A percentile compares a stretch with the other conserved stretches of the same genome.
These are phyloP conservation scores for Harpagoxenus sublaevis DNA, from an alignment of 2,888 invertebrate species.

Conservation along the genomic window DNA sequence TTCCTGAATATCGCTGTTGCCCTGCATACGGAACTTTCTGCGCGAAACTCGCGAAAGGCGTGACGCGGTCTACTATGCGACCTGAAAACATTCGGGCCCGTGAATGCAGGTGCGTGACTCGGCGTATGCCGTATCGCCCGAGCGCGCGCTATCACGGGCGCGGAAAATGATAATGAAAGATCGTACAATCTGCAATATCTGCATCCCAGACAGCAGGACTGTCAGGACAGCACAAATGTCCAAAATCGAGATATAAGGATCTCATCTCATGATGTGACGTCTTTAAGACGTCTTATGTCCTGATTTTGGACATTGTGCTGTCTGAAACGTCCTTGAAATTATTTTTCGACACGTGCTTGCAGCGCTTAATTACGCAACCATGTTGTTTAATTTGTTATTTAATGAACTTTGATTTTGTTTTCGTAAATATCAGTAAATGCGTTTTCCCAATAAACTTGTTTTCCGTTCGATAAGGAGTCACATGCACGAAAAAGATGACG, in stretches of 20 bases:
- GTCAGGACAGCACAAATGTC: no score
- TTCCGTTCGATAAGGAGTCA: neutral
- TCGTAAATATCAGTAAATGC: neutral
- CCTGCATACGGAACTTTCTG: slow-evolving; percentile 33
- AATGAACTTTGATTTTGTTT: neutral
- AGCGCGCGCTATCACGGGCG: neutral
- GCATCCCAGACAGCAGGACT: no score
- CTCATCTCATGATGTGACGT: no score
- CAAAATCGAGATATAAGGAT: no score
- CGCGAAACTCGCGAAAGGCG: slow-evolving; percentile 44
- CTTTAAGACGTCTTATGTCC: no score
- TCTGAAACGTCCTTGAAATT: neutral
- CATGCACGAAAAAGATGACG: neutral
- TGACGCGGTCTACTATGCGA: slow-evolving; percentile 37
- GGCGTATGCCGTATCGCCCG: neutral
- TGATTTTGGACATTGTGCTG: no score
- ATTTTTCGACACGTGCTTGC: neutral
- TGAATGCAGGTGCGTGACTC: slow-evolving; percentile 15
- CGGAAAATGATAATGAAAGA: neutral
- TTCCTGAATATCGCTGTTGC: slow-evolving; percentile 59
- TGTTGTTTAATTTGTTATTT: neutral
- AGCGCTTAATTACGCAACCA: neutral
- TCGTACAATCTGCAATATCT: neutral
- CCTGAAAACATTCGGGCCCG: slow-evolving; percentile 59
- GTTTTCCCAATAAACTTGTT: neutral